Evolutionary conservation across 2,888 invertebrate species (phyloP).

Genomic region (Odontothrips loti): DNA sequence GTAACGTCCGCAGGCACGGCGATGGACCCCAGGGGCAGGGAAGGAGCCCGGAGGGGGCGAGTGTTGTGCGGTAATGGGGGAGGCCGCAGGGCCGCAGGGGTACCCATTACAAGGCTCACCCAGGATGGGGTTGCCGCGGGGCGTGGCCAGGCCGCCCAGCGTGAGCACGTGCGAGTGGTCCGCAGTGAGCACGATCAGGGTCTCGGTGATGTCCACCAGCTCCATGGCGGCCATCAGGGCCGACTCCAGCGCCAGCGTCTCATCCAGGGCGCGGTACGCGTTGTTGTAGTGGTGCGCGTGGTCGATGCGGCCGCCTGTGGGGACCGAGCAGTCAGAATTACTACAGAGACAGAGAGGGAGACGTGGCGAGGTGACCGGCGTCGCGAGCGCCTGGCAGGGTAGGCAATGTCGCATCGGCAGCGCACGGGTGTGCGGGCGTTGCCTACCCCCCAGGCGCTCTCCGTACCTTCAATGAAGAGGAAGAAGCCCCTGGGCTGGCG

Average conservation of each 20-base stretch:
- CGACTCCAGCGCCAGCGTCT: constrained; percentile 70
- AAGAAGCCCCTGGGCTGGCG: constrained; percentile 72
- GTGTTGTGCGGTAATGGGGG: too few species aligned
- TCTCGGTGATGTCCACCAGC: constrained; percentile 58
- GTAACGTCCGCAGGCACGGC: too few species aligned
- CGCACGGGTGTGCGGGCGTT: too few species aligned
- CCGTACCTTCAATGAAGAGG: constrained; percentile 67
- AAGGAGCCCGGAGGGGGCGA: too few species aligned
- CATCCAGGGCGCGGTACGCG: constrained; percentile 70
- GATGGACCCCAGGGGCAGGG: too few species aligned
- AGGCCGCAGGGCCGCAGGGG: too few species aligned
- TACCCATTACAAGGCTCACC: constrained; percentile 50
- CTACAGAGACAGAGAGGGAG: background rate
- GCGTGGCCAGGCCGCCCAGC: constrained; percentile 73
- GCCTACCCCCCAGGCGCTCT: too few species aligned
- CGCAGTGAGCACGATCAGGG: constrained; percentile 68
- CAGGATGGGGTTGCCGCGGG: constrained; percentile 70
- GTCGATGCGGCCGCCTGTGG: constrained; percentile 69
- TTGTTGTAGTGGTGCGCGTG: constrained; percentile 79
- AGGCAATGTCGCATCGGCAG: too few species aligned
- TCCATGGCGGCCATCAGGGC: constrained; percentile 66
- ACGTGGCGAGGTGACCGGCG: too few species aligned
- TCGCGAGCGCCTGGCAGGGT: too few species aligned
- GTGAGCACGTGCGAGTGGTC: constrained; percentile 79
- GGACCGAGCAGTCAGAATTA: background rate